A percentile compares a stretch with the other conserved stretches of the same genome.
Evolutionary conservation across 2,797 vertebrate species (phyloP).

Genomic region (Argyrosomus regius): DNA sequence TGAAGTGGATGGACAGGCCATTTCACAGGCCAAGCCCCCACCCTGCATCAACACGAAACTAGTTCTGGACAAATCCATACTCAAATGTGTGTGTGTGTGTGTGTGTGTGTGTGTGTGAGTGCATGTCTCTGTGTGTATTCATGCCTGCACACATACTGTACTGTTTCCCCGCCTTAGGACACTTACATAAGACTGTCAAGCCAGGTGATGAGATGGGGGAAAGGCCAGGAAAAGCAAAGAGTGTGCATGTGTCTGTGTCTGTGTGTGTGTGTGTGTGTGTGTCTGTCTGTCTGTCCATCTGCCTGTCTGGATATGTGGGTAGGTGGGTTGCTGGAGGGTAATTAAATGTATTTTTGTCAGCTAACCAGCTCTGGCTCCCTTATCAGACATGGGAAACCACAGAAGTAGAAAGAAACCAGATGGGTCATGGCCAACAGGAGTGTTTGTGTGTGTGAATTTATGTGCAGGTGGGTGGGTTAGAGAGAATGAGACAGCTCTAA

Average conservation of each 20-base stretch:
- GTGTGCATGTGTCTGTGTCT: background rate
- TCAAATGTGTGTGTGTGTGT: constrained; percentile 13
- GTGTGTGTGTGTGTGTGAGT: constrained; percentile 2
- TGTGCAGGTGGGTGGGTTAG: constrained; percentile 69
- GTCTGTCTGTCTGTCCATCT: constrained; percentile 25
- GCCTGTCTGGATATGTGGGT: constrained; percentile 48
- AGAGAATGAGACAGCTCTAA: constrained; percentile 76
- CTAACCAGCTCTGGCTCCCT: constrained; percentile 67
- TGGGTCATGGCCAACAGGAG: constrained; percentile 76
- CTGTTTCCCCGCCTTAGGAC: constrained; percentile 52
- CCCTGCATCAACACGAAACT: constrained; percentile 48
- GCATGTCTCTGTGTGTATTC: constrained; percentile 27
- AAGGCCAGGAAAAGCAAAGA: constrained; percentile 65
- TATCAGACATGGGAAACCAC: constrained; percentile 73
- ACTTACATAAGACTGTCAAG: constrained; percentile 73
- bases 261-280: constrained; percentile 18
- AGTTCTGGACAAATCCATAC: constrained; percentile 47
- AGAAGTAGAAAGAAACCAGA: constrained; percentile 76
- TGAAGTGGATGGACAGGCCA: constrained; percentile 71
- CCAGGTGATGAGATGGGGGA: constrained; percentile 65
- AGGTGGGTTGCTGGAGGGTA: constrained; percentile 68
- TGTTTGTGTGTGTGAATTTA: constrained; percentile 77
- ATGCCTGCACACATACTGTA: constrained; percentile 36
- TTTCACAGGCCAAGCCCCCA: constrained; percentile 51
- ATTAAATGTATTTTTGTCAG: constrained; percentile 81